Base-by-base conservation (phyloP, 2,888 invertebrate genomes). In the Amblyteles armatorius region DNA sequence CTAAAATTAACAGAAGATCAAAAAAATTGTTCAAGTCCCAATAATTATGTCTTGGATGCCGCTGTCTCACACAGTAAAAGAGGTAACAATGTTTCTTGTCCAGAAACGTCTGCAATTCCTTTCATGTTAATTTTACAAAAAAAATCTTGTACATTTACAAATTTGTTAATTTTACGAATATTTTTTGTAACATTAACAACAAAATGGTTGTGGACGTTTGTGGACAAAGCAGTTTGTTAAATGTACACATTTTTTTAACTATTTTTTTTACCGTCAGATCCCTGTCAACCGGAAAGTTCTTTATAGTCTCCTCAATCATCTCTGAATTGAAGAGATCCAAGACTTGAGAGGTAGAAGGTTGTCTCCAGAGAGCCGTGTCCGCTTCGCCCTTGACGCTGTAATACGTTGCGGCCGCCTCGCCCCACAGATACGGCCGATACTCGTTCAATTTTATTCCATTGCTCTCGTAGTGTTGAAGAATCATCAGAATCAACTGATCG, bases 391-490 rank as follows among this genome's bases (percentile, higher is more conserved):
- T 94, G 0, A 97, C 95, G 1, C 97, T 96, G 91, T 97, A 98
- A 92, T 97, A 96, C 73, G 96, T 96, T 0, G 97, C 96, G 0
- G 98, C 98, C 2, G 97, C 96, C 91, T 96, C 96, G 0, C 98
- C 98, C 97, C 97, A 98, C 0, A 98, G 94, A 90, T 97, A 97
- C 0, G 98, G 98, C 86, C 97, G 96, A 92, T 95, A 97, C 89
- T 96, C 95, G 72, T 95, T 94, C 13, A 97, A 94, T 26, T 95
- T 95, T 82, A 96, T 94, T 74, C 96, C 96, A 90, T 96, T 95
- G 83, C 94, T 94, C 94, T 98, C 97, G 94, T 97, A 97, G 85
- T 95, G 94, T 87, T 96, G 95, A 79, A 98, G 92, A 86, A 98
- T 94, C 88, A 94, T 92, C 79, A 95, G 94, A 69, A 97, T 95